Evolutionary conservation across 2,888 invertebrate genomes (phyloP), one percentile per base, ranked within the genome.

Genomic region (Himalopsyche anomala): DNA sequence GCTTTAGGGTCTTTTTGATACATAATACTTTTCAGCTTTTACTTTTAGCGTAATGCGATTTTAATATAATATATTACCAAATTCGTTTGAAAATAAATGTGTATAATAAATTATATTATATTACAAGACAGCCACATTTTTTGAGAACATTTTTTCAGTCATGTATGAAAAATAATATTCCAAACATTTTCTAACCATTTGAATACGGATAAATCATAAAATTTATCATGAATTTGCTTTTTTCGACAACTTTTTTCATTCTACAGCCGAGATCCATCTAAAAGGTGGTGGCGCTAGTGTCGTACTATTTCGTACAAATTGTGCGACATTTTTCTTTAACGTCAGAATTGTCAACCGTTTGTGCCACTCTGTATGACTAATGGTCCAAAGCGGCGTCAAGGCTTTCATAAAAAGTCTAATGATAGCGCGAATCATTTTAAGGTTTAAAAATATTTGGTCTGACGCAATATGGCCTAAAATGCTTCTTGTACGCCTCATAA

Each of bases 311-410:
- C 80, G 51, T 45, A 80, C 80, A 80, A 80, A 80, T 80, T 80
- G 80, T 80, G 80, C 36, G 80, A 81, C 84, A 84, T 84, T 84
- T 84, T 81, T 84, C 84, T 81, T 56, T 19, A 81, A 62, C 62
- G 84, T 84, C 84, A 84, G 81, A 80, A 81, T 84, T 81, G 84
- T 84, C 84, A 84, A 80, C 84, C 81, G 84, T 62, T 84, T 56
- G 84, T 84, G 56, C 74, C 74, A 9, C 81, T 80, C 84, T 81
- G 42, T 36, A 40, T 84, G 62, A 84, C 81, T 84, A 84, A 84
- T 84, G 84, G 69, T 80, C 81, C 81, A 17, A 15, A 19, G 74
- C 74, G 28, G 15, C 74, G 74, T 74, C 74, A 74, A 40, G 9
- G 40, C 81, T 69, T 80, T 84, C 84, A 84, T 80, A 80, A 80